phyloP scores from a whole-genome alignment of 2,113 vertebrate genomes.

The Heteronetta atricapilla region DNA sequence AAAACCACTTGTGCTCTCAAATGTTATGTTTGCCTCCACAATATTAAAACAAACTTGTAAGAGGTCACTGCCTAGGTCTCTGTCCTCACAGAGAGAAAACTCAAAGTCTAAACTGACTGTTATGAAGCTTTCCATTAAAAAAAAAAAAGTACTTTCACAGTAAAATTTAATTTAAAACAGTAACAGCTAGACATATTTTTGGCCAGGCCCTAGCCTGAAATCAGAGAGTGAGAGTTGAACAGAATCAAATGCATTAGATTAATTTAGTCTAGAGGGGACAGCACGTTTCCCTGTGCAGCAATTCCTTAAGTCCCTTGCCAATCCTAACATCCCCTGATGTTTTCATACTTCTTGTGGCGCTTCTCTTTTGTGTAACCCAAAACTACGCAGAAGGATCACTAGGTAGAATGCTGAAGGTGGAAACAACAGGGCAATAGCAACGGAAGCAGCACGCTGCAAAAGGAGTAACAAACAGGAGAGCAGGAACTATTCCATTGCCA shows the following conservation, averaged over 20 bases:
- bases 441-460: background rate
- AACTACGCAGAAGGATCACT: background rate
- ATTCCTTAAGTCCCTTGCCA: constrained; percentile 48
- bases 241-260: constrained; percentile 34
- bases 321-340: constrained; percentile 41
- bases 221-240: constrained; percentile 5
- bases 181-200: constrained; percentile 35
- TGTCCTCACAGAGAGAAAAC: background rate
- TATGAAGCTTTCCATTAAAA: background rate
- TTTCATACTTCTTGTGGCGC: constrained; percentile 22
- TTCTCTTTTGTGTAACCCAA: background rate
- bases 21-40: background rate
- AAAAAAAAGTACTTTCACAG: constrained; percentile 15
- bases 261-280: constrained; percentile 46
- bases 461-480: background rate
- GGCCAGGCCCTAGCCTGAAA: background rate
- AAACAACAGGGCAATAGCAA: background rate
- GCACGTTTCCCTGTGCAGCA: constrained; percentile 43
- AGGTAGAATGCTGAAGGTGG: background rate
- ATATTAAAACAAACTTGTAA: background rate
- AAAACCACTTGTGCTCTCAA: background rate
- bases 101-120: background rate
- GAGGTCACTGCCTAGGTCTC: background rate
- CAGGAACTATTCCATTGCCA: background rate
- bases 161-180: constrained; percentile 55